These are phyloP conservation scores for Dascillus cervinus DNA, from an alignment of 2,888 invertebrate species.

Conservation along the genomic window DNA sequence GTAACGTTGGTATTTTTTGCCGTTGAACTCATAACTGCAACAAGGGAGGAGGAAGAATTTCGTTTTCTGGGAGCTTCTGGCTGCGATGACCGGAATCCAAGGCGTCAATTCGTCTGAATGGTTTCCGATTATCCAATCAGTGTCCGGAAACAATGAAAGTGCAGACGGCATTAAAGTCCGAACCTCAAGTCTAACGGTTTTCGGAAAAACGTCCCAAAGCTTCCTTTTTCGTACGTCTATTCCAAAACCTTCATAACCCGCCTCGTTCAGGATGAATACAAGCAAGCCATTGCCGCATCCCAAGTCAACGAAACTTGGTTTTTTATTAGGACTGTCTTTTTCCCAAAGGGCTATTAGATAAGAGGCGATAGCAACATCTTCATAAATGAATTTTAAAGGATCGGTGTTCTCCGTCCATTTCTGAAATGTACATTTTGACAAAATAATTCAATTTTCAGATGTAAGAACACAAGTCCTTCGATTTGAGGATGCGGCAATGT, in stretches of 20 bases:
- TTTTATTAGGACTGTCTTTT: constrained; percentile 42
- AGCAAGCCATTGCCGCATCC: constrained; percentile 97
- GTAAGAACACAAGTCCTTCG: no score
- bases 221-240: constrained; percentile 78
- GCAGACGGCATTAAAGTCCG: constrained; percentile 60
- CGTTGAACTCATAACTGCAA: constrained; percentile 87
- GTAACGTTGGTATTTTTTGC: constrained; percentile 69
- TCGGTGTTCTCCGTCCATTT: constrained; percentile 92
- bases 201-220: constrained; percentile 79
- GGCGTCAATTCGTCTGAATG: constrained; percentile 99
- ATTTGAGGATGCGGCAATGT: no score
- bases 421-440: constrained; percentile 36
- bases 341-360: constrained; percentile 81
- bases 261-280: constrained; percentile 74
- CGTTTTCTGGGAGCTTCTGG: constrained; percentile 63
- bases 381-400: constrained; percentile 90
- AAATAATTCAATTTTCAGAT: background rate
- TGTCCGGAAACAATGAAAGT: constrained; percentile 57
- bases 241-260: constrained; percentile 77
- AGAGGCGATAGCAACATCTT: constrained; percentile 90
- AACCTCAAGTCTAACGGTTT: constrained; percentile 58
- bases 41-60: constrained; percentile 91
- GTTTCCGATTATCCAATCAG: constrained; percentile 94
- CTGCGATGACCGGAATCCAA: constrained; percentile 92
- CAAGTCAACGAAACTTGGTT: constrained; percentile 72